Conservation (phyloP, 2,888 invertebrate genomes). For the Drosophila acutilabella region DNA sequence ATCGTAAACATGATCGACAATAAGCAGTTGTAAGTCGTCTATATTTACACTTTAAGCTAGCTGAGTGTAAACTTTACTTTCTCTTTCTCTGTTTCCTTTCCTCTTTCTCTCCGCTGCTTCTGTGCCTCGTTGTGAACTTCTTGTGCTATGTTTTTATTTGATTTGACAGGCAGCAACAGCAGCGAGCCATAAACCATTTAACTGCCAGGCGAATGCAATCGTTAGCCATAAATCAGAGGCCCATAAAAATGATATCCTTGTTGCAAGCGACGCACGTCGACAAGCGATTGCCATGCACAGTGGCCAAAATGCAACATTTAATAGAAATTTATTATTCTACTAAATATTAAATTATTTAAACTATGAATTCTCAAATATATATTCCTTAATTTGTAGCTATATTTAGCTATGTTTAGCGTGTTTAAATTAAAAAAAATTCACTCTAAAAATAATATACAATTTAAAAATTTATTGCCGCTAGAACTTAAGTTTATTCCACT, state of each 20-base stretch:
- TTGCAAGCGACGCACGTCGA: slow-evolving; percentile 26
- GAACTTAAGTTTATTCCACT: neutral
- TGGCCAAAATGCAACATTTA: neutral
- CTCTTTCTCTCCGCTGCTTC: neutral
- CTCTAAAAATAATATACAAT: too few relatives aligned
- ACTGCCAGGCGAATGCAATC: slow-evolving; percentile 69
- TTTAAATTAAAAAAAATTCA: too few relatives aligned
- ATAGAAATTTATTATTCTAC: too few relatives aligned
- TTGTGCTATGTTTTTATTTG: slow-evolving; percentile 48
- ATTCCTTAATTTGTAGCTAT: too few relatives aligned
- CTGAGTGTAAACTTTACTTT: slow-evolving; percentile 10
- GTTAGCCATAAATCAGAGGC: slow-evolving; percentile 65
- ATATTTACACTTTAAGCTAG: slow-evolving; percentile 21
- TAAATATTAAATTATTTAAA: too few relatives aligned
- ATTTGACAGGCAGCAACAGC: slow-evolving; percentile 38
- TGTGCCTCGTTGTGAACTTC: neutral
- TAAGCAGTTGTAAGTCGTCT: slow-evolving; percentile 17
- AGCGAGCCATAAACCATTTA: slow-evolving; percentile 58
- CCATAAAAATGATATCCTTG: slow-evolving; percentile 63
- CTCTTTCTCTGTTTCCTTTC: neutral
- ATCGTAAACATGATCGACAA: neutral
- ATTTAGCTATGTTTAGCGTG: too few relatives aligned
- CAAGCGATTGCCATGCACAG: slow-evolving; percentile 6
- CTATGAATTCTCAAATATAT: too few relatives aligned
- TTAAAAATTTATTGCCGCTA: neutral